These are phyloP conservation scores for Hippolais icterina DNA, from an alignment of 2,113 vertebrate genomes.

Conservation along the genomic window DNA sequence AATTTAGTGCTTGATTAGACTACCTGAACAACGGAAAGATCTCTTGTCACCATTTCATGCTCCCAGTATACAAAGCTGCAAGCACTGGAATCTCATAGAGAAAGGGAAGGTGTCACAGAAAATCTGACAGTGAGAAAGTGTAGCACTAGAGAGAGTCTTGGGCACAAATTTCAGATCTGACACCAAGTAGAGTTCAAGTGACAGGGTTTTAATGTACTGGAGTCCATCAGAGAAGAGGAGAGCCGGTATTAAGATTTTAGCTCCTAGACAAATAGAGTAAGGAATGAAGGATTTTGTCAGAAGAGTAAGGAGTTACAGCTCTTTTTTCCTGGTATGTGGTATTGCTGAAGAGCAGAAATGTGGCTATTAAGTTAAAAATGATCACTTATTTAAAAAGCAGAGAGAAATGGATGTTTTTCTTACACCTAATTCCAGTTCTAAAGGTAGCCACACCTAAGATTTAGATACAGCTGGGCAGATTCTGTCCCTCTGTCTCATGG, in stretches of 20 bases:
- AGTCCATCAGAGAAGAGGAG: not conserved
- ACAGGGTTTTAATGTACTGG: not conserved
- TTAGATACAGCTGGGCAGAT: not conserved
- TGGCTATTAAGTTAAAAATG: not conserved
- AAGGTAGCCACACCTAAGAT: not conserved
- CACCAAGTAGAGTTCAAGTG: not conserved
- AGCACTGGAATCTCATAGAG: not conserved
- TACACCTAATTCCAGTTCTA: not conserved
- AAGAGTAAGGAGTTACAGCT: not conserved
- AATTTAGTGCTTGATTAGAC: not conserved
- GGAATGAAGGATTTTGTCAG: not conserved
- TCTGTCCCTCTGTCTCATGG: not conserved
- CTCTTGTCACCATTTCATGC: not conserved
- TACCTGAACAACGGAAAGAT: not conserved
- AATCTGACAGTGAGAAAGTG: not conserved
- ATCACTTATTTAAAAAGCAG: not conserved
- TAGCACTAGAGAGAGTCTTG: not conserved
- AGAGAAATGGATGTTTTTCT: not conserved
- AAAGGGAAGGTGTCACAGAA: not conserved
- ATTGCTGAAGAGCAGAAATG: not conserved
- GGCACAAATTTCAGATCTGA: not conserved
- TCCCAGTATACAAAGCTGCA: not conserved
- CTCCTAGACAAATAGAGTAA: not conserved
- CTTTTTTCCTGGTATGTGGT: rapidly evolving
- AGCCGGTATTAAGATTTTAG: not conserved